Evolutionary conservation across 2,888 invertebrate species (phyloP), one percentile per base, ranked within the genome.

Genomic region (Sarcophaga rosellei): DNA sequence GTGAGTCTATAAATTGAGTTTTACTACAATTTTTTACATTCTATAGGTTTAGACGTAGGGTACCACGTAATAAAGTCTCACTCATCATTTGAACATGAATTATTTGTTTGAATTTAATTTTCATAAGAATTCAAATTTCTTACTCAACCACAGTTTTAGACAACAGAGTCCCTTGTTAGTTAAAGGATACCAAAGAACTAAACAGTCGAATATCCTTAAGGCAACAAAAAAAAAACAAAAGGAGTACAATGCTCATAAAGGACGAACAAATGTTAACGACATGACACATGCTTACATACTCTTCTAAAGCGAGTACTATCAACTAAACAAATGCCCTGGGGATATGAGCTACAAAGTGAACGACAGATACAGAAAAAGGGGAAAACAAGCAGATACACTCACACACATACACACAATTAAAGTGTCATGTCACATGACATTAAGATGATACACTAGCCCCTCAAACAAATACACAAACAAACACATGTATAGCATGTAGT

Each of bases 391-490:
- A 62, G 57, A 83, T 35, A 70, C 53, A 81, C 65, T 80, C 63
- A 72, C 59, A 78, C 25, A 25, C 25, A 62, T 17, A 45, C 68
- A 62, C 6, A 76, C 76, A 82, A 74, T 79, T 75, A 79, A 81
- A 75, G 65, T 85, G 84, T 68, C 73, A 81, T 77, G 76, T 81
- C 73, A 75, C 53, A 76, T 72, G 75, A 76, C 59, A 20, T 77
- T 77, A 72, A 20, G 35, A 73, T 53, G 23, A 66, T 61, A 57
- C 57, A 21, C 10, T 35, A 35, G 8, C 35, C 35, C 35, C 35
- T 57, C 35, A 17, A 21, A 69, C 69, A 53, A 6, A 47, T 20
- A 23, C 5, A 25, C n/a, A 45, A 68, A 47, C 44, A 20, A 44
- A 44, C 0, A 44, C 10, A 20, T 23, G 4, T 44, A 35, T 35